Base-by-base conservation (phyloP, 2,113 vertebrate genomes). In the Morone saxatilis region DNA sequence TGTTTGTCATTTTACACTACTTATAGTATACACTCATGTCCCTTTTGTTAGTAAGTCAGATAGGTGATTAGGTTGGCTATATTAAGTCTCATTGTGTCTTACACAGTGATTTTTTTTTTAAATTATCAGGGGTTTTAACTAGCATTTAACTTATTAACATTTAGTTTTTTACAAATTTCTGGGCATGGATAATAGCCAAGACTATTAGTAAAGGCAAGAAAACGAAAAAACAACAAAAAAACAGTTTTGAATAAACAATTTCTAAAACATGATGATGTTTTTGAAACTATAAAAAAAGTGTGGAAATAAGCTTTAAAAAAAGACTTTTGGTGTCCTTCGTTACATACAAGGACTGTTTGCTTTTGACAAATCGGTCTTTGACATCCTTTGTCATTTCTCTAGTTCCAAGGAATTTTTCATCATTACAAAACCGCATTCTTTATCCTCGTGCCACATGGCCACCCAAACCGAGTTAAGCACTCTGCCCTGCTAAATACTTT, bases 381-480 rank as follows among this genome's bases (percentile, higher is more conserved):
- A 88, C 86, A 88, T 72, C 71, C 67, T 72, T 90, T 86, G 66
- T 90, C 84, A 86, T 92, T 81, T 85, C 73, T 79, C 65, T 74
- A 69, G 66, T 87, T 81, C 75, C 50, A 89, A 80, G 77, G 85
- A 86, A 73, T 93, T 89, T 92, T 80, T 85, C 79, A 86, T 86
- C 66, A 75, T 85, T 60, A 86, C 74, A 83, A 84, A 78, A 78
- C 51, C 25, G 59, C 76, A 74, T 84, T 88, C 65, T 76, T 60
- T 77, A 76, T 63, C 73, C 66, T 62, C 17, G 43, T 11, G 12
- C 81, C 41, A 71, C 73, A 90, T 63, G 75, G 77, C 81, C 62
- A 83, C 83, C 89, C 81, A 84, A 88, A 91, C 59, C 84, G 73
- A 93, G 91, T 94, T 94, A 93, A 95, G 92, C 93, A 91, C 91